Evolutionary conservation across 2,888 invertebrate species (phyloP).

Genomic region (Tanypteryx hageni): DNA sequence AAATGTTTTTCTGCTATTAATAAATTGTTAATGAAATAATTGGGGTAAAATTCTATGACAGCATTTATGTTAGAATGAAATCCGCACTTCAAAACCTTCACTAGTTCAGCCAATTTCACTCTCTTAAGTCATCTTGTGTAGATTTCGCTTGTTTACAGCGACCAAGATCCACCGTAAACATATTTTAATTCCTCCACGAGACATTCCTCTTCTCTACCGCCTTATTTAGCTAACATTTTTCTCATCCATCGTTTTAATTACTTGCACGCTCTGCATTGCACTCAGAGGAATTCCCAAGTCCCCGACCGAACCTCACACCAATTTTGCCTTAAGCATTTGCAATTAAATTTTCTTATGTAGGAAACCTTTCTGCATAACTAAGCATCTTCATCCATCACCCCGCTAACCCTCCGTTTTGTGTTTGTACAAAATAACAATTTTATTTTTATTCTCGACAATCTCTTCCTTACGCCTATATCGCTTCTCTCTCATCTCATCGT

Average conservation of each 20-base stretch:
- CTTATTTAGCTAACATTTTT: slow-evolving; percentile 31
- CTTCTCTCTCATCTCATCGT: neutral
- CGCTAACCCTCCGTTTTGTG: neutral
- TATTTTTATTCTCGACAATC: neutral
- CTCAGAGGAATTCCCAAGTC: slow-evolving; percentile 7
- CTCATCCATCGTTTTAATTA: slow-evolving; percentile 54
- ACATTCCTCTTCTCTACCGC: slow-evolving; percentile 5
- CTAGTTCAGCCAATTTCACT: neutral
- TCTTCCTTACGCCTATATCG: neutral
- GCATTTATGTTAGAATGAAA: neutral
- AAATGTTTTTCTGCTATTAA: no score
- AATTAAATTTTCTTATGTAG: slow-evolving; percentile 37
- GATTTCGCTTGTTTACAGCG: slow-evolving; percentile 14
- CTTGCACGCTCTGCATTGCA: slow-evolving; percentile 38
- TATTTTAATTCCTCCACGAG: slow-evolving; percentile 14
- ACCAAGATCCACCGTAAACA: slow-evolving; percentile 17
- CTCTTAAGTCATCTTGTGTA: neutral
- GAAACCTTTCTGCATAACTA: slow-evolving; percentile 48
- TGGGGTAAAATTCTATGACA: no score
- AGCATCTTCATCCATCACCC: slow-evolving; percentile 45
- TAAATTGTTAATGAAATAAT: no score
- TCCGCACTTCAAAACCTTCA: neutral
- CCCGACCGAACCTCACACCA: neutral
- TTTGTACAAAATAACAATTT: neutral
- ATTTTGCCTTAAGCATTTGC: slow-evolving; percentile 5